Percentiles rank a stretch among this genome's conserved stretches.
phyloP scores from a whole-genome alignment of 1,140 invertebrate species.

The Teleogryllus occipitalis region DNA sequence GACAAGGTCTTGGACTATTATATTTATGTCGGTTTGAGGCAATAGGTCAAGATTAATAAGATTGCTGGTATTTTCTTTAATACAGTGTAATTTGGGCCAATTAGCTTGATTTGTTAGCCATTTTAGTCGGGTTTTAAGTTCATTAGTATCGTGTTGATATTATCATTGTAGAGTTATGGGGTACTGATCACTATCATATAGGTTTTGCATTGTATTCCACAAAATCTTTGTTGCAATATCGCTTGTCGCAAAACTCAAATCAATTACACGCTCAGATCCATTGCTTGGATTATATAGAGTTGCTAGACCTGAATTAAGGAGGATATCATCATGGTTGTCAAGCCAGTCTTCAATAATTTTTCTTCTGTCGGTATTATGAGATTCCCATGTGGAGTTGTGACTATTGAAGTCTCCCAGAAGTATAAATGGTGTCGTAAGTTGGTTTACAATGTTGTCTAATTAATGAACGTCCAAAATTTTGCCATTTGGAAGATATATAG shows the following conservation, averaged over 20 bases:
- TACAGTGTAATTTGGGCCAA: not conserved
- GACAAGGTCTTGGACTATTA: not conserved
- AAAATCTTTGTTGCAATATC: not conserved
- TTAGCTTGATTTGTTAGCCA: not conserved
- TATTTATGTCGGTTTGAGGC: not conserved
- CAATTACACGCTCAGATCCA: not conserved
- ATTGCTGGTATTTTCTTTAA: not conserved
- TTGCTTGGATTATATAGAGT: not conserved
- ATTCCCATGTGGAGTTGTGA: constrained; percentile 32
- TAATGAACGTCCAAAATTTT: not conserved
- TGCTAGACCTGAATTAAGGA: constrained; percentile 19
- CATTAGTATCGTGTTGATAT: not conserved
- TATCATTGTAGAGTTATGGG: not conserved
- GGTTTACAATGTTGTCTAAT: constrained; percentile 27
- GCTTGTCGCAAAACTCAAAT: not conserved
- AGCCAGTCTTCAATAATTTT: not conserved
- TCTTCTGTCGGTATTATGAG: constrained; percentile 28
- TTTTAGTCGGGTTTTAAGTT: not conserved
- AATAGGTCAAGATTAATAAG: not conserved
- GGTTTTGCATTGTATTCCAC: not conserved
- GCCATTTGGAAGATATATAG: not conserved
- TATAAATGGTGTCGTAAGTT: constrained; percentile 31
- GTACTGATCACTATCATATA: not conserved
- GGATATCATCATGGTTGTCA: not conserved
- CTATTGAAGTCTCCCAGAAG: constrained; percentile 32